Evolutionary conservation across 2,888 invertebrate species (phyloP).

Genomic region (Ophraella communa): DNA sequence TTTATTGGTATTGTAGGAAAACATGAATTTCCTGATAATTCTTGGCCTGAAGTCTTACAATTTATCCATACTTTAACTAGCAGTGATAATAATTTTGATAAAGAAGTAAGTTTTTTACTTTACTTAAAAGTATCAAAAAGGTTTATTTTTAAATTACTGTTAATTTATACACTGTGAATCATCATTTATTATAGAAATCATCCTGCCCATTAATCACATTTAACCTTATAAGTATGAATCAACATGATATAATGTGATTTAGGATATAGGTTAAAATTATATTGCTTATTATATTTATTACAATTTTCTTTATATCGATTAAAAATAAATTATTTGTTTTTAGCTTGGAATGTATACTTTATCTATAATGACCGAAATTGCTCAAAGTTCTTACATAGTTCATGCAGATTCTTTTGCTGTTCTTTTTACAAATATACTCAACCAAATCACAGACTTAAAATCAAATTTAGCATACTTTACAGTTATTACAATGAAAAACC

Average conservation of each 20-base stretch:
- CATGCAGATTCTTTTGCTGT: conserved; percentile 68
- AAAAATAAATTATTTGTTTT: too few species aligned
- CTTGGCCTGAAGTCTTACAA: conserved; percentile 72
- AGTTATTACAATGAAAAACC: conserved; percentile 69
- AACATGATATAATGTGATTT: not conserved
- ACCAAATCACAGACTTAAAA: conserved; percentile 58
- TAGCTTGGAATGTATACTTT: conserved; percentile 73
- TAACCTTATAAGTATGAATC: not conserved
- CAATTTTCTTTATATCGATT: too few species aligned
- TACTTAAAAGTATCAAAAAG: not conserved
- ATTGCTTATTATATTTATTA: not conserved
- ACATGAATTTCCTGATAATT: conserved; percentile 70
- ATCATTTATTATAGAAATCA: not conserved
- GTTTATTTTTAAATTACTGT: not conserved
- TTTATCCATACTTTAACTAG: conserved; percentile 67
- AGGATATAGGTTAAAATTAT: too few species aligned
- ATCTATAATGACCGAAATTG: conserved; percentile 72
- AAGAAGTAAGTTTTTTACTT: conserved; percentile 62
- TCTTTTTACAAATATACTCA: conserved; percentile 63
- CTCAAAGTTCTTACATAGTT: conserved; percentile 72
- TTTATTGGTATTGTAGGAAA: conserved; percentile 75
- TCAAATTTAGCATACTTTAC: conserved; percentile 66
- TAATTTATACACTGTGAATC: not conserved
- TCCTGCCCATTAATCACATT: not conserved
- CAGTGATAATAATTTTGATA: conserved; percentile 64